Percentiles rank a stretch among this genome's conserved stretches.
Conservation (phyloP, 2,113 vertebrate genomes). For the Eubucco bourcierii region DNA sequence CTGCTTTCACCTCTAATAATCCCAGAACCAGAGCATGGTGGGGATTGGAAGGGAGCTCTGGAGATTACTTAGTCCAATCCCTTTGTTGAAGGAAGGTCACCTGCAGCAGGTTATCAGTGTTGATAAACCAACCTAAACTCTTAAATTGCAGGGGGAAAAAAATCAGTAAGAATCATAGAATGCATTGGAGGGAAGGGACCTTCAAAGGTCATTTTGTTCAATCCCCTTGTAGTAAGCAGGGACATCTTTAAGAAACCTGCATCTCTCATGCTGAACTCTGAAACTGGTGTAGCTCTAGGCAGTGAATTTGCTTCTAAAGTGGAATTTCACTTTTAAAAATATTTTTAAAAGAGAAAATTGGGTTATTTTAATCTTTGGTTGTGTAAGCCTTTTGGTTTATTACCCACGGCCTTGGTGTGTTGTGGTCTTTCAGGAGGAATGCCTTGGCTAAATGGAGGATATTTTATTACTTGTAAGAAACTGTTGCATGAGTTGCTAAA, state of each 20-base stretch:
- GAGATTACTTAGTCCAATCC: too few species aligned
- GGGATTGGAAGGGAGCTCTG: too few species aligned
- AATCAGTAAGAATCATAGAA: background rate
- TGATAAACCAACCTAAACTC: background rate
- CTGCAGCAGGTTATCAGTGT: background rate
- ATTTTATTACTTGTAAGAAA: background rate
- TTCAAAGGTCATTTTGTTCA: too few species aligned
- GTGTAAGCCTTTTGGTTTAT: background rate
- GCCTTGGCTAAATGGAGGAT: background rate
- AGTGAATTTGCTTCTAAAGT: background rate
- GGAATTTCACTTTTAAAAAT: background rate
- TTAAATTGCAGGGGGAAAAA: background rate
- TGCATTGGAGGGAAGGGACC: too few species aligned
- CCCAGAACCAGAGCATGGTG: background rate
- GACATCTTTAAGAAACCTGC: background rate
- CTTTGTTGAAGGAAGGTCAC: too few species aligned
- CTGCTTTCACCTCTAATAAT: background rate
- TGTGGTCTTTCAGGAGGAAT: background rate
- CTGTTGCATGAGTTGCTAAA: background rate
- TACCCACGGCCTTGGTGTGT: background rate
- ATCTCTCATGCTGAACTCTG: background rate
- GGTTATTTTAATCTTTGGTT: background rate
- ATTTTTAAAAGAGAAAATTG: background rate
- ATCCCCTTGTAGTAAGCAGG: too few species aligned
- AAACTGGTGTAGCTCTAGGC: background rate